These are phyloP conservation scores for Perca fluviatilis DNA, from an alignment of 2,113 vertebrate species.

Conservation along the genomic window DNA sequence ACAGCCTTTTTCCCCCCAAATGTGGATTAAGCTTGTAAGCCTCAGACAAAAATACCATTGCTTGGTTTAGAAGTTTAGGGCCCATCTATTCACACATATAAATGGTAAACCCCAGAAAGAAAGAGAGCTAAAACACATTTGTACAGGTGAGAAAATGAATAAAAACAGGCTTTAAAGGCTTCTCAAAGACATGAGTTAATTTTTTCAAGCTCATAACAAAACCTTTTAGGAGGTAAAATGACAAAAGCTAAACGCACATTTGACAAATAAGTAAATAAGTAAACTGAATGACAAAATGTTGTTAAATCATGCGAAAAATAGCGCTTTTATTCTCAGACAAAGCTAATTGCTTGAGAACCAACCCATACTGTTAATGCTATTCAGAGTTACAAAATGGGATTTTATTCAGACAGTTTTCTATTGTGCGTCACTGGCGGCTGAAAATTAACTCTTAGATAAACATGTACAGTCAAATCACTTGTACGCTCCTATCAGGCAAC, in stretches of 20 bases:
- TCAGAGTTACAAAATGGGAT: constrained; percentile 19
- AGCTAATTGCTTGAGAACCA: constrained; percentile 16
- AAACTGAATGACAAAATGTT: constrained; percentile 16
- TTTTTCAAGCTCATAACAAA: constrained; percentile 10
- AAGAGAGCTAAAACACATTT: constrained; percentile 16
- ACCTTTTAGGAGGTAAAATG: neutral
- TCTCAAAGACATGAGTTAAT: neutral
- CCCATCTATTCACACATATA: constrained; percentile 20
- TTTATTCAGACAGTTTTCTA: neutral
- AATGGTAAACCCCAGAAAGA: constrained; percentile 2
- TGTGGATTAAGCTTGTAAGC: constrained; percentile 49
- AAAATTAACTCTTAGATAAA: constrained; percentile 43
- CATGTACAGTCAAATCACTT: constrained; percentile 9
- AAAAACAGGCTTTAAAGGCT: constrained; percentile 10
- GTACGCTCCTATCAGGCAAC: constrained; percentile 25
- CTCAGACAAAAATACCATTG: constrained; percentile 9
- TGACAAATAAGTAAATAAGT: constrained; percentile 18
- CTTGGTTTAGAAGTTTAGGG: constrained; percentile 35
- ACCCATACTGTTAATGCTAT: neutral
- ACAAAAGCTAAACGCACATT: constrained; percentile 23
- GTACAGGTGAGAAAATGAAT: constrained; percentile 17
- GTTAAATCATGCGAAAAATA: constrained; percentile 17
- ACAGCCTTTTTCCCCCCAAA: neutral
- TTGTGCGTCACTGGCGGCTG: neutral
- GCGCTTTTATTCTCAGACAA: constrained; percentile 37